Conservation (phyloP, 1,140 invertebrate genomes). For the Ptiloglossa arizonensis region DNA sequence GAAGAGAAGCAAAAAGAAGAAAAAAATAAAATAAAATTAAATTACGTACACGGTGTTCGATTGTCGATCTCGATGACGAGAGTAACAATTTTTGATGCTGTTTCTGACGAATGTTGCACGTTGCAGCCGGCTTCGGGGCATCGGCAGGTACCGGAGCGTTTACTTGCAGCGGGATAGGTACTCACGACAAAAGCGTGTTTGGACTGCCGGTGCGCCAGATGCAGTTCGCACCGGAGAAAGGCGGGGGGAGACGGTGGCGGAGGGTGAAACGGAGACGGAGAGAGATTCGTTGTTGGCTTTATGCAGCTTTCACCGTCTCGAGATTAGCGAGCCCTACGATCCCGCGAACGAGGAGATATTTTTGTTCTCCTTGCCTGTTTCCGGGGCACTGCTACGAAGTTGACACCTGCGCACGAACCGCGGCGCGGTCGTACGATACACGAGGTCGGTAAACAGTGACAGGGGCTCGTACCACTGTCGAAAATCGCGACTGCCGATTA, state of each 20-base stretch:
- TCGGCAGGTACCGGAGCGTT: constrained; percentile 71
- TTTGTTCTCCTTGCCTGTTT: background rate
- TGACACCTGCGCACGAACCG: constrained; percentile 11
- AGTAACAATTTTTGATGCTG: no score
- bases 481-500: no score
- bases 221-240: constrained; percentile 48
- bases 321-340: constrained; percentile 63
- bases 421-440: no score
- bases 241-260: background rate
- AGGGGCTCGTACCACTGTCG: no score
- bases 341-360: background rate
- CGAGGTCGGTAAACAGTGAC: no score
- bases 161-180: constrained; percentile 69
- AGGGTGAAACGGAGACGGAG: constrained; percentile 27
- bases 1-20: no score
- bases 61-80: no score
- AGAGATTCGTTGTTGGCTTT: constrained; percentile 69
- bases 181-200: constrained; percentile 74
- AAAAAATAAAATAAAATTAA: no score
- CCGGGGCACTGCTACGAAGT: no score
- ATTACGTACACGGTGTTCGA: no score
- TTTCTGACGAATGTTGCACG: constrained; percentile 44
- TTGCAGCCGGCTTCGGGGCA: constrained; percentile 51
- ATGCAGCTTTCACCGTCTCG: constrained; percentile 70
- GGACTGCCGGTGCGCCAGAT: constrained; percentile 76